Evolutionary conservation across 2,113 vertebrate species (phyloP).

Genomic region (Chelonoidis abingdonii): DNA sequence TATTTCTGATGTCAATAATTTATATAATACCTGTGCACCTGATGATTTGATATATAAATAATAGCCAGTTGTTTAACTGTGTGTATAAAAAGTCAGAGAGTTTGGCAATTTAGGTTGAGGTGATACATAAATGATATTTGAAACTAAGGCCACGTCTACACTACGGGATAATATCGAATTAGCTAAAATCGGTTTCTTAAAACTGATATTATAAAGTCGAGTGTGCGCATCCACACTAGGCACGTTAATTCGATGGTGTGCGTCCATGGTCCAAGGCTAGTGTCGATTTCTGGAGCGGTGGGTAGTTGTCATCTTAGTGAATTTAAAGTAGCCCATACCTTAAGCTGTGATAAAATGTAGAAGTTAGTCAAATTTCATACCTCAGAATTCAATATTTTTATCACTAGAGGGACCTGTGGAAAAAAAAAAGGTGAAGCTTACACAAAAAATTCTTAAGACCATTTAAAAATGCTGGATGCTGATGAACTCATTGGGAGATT

Average conservation of each 20-base stretch:
- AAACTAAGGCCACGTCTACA: background rate
- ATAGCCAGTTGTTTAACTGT: accelerated
- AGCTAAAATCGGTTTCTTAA: too few relatives aligned
- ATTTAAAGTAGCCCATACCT: background rate
- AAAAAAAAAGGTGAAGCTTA: background rate
- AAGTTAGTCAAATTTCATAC: background rate
- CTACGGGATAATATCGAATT: too few relatives aligned
- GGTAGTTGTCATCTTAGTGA: background rate
- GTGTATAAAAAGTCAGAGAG: background rate
- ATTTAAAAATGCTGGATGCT: background rate
- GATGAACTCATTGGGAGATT: background rate
- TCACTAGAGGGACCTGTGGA: background rate
- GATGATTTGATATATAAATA: background rate
- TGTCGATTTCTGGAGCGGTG: too few relatives aligned
- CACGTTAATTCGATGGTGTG: too few relatives aligned
- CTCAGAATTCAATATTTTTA: background rate
- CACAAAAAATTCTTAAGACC: background rate
- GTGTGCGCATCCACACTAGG: too few relatives aligned
- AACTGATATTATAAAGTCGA: too few relatives aligned
- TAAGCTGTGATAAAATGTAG: background rate
- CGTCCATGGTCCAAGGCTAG: too few relatives aligned
- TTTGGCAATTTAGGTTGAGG: background rate
- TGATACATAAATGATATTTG: background rate
- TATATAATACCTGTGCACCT: background rate
- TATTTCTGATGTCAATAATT: background rate